Conservation (phyloP, 2,888 invertebrate species). For the Thelaira solivaga region DNA sequence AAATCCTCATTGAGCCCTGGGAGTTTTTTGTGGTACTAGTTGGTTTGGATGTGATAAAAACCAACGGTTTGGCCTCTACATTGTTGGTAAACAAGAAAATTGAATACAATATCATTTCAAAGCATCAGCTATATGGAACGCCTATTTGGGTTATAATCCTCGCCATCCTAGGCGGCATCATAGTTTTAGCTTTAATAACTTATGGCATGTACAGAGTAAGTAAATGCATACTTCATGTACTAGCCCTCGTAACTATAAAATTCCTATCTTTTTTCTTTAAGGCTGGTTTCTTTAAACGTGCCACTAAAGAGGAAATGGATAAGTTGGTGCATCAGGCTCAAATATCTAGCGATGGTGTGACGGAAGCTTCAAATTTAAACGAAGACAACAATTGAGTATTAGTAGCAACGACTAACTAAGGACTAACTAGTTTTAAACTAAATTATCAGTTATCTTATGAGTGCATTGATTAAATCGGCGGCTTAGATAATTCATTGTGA, state of each 20-base stretch:
- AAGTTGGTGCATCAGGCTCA: slow-evolving; percentile 73
- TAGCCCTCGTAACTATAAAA: too few species aligned
- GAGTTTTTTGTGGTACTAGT: slow-evolving; percentile 75
- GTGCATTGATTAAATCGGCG: background rate
- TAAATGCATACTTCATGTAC: too few species aligned
- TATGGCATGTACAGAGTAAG: slow-evolving; percentile 75
- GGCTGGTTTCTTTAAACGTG: slow-evolving; percentile 78
- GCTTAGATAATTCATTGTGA: slow-evolving; percentile 28
- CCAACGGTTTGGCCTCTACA: slow-evolving; percentile 69
- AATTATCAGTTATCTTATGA: background rate
- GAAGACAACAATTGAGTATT: slow-evolving; percentile 65
- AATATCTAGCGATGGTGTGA: slow-evolving; percentile 70
- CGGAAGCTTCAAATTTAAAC: slow-evolving; percentile 71
- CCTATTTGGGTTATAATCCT: slow-evolving; percentile 78
- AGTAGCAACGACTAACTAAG: background rate
- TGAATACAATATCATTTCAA: slow-evolving; percentile 76
- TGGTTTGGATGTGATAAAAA: slow-evolving; percentile 70
- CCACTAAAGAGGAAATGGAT: slow-evolving; percentile 77
- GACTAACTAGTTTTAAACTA: background rate
- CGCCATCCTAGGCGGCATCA: slow-evolving; percentile 76
- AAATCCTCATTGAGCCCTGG: slow-evolving; percentile 75
- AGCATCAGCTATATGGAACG: slow-evolving; percentile 70
- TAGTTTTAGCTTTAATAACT: slow-evolving; percentile 75
- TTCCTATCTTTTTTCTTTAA: slow-evolving; percentile 55
- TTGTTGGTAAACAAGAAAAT: slow-evolving; percentile 70